Conservation (phyloP, 2,797 vertebrate genomes). For the Zalophus californianus region DNA sequence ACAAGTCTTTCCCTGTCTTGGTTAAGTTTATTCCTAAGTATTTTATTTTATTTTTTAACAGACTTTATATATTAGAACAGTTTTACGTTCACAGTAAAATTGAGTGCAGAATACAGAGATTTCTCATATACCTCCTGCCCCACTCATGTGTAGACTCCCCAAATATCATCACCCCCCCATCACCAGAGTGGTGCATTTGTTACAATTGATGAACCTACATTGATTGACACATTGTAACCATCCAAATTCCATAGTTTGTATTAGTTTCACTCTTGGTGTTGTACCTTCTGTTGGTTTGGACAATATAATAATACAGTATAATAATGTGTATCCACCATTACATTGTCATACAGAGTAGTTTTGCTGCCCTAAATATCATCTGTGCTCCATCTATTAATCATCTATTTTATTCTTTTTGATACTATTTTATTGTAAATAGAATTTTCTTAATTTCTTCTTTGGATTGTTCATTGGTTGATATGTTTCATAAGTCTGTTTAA, state of each 20-base stretch:
- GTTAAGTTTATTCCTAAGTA: neutral
- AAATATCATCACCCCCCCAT: no score
- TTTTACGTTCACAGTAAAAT: neutral
- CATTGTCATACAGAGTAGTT: neutral
- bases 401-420: neutral
- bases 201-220: neutral
- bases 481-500: neutral
- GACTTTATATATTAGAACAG: neutral
- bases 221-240: neutral
- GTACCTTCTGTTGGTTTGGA: neutral
- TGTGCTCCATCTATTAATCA: neutral
- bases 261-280: neutral
- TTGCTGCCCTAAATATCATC: neutral
- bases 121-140: neutral
- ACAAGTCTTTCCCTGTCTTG: neutral
- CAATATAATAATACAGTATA: neutral
- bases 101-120: neutral
- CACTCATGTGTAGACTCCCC: neutral
- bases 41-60: neutral
- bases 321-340: neutral
- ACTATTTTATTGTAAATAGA: neutral
- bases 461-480: neutral
- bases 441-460: constrained; percentile 10
- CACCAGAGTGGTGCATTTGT: neutral
- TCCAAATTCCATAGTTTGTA: neutral